phyloP scores from a whole-genome alignment of 2,797 vertebrate genomes.

The Vultur gryphus region DNA sequence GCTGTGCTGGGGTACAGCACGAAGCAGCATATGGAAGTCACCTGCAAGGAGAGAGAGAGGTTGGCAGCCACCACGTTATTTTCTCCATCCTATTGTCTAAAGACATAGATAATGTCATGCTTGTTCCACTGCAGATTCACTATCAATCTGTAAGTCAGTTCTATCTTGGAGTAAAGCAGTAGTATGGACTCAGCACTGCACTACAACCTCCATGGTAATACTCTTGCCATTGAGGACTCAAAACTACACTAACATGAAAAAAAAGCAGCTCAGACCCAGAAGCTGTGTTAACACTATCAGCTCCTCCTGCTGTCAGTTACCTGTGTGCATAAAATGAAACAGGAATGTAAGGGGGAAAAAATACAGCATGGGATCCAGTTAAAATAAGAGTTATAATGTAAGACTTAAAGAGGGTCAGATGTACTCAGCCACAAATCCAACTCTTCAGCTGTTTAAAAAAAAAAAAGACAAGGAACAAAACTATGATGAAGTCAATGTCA shows the following conservation, averaged over 20 bases:
- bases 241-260: neutral
- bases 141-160: neutral
- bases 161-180: neutral
- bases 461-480: neutral
- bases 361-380: neutral
- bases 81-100: neutral
- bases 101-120: neutral
- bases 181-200: neutral
- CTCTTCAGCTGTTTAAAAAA: neutral
- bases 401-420: neutral
- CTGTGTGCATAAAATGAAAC: neutral
- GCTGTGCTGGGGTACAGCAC: neutral
- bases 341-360: neutral
- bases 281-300: neutral
- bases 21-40: neutral
- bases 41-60: neutral
- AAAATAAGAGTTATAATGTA: neutral
- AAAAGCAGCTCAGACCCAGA: neutral
- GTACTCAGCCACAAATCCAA: neutral
- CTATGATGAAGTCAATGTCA: neutral
- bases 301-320: neutral
- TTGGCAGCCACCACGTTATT: neutral
- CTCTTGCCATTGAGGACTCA: neutral
- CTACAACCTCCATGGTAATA: neutral
- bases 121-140: neutral